Evolutionary conservation across 2,113 vertebrate genomes (phyloP).

Genomic region (Malurus elegans): DNA sequence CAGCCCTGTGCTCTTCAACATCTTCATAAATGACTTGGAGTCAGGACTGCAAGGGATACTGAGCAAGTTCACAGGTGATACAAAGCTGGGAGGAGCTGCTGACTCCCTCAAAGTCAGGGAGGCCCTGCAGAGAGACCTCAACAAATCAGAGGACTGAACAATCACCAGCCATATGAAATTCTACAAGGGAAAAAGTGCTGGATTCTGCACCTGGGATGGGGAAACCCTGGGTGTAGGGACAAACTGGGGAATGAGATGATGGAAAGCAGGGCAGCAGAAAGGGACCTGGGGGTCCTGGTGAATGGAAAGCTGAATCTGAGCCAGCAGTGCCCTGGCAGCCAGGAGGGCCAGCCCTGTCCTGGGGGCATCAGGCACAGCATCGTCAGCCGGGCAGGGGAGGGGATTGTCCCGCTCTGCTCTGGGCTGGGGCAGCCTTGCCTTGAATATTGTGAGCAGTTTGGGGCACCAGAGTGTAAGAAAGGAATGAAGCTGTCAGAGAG

Average conservation of each 20-base stretch:
- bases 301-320: rapidly evolving
- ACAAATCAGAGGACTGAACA: background rate
- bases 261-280: rapidly evolving
- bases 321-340: background rate
- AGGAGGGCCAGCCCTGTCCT: rapidly evolving
- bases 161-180: background rate
- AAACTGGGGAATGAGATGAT: background rate
- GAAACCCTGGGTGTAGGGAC: rapidly evolving
- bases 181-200: rapidly evolving
- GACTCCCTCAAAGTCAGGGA: background rate
- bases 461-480: rapidly evolving
- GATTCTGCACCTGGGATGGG: background rate
- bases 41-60: background rate
- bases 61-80: background rate
- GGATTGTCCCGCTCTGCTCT: background rate
- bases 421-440: rapidly evolving
- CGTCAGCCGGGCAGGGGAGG: rapidly evolving
- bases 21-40: background rate
- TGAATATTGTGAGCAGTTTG: rapidly evolving
- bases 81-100: background rate
- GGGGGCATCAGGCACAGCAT: background rate
- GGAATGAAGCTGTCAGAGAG: rapidly evolving
- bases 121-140: background rate
- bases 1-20: background rate
- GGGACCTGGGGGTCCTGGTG: rapidly evolving